Base-by-base conservation (phyloP, 2,888 invertebrate species). In the Folsomia candida region DNA sequence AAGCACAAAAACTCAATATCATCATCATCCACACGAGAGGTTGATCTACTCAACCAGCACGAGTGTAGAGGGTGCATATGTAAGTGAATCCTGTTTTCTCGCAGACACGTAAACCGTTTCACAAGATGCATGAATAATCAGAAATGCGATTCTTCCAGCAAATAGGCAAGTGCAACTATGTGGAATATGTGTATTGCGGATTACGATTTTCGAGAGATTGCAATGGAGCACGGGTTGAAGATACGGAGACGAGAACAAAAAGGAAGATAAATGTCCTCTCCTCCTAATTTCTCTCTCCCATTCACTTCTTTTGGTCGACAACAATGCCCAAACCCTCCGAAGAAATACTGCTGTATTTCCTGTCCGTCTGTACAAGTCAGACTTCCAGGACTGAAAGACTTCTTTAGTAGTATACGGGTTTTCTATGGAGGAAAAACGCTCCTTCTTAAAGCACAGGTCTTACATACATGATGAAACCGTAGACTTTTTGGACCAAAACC, bases 201-300 rank as follows among this genome's bases (percentile, higher is more conserved):
- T n/a, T n/a, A n/a, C n/a, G n/a, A n/a, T n/a, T n/a, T n/a, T n/a
- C n/a, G n/a, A n/a, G n/a, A n/a, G n/a, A n/a, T n/a, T n/a, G n/a
- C n/a, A n/a, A n/a, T n/a, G n/a, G n/a, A n/a, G n/a, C n/a, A n/a
- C n/a, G n/a, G n/a, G n/a, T n/a, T n/a, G n/a, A n/a, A 37, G 14
- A 14, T 14, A 37, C 37, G 14, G 37, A 37, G 37, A 37, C n/a
- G 37, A 37, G 37, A 37, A 57, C n/a, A 57, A 26, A 59, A 59
- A 59, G 59, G 59, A 59, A 59, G 59, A 59, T 25, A 59, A 59
- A 59, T 59, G 59, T 59, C 59, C 59, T 59, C 59, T 59, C n/a
- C n/a, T n/a, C 59, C 25, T 59, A 59, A 59, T 59, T 59, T n/a
- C n/a, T 59, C 59, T 59, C n/a, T 59, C 20, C 54, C 6, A 20